phyloP scores from a whole-genome alignment of 53 echinoderm and acorn worm genomes.

The Apostichopus leukothele region DNA sequence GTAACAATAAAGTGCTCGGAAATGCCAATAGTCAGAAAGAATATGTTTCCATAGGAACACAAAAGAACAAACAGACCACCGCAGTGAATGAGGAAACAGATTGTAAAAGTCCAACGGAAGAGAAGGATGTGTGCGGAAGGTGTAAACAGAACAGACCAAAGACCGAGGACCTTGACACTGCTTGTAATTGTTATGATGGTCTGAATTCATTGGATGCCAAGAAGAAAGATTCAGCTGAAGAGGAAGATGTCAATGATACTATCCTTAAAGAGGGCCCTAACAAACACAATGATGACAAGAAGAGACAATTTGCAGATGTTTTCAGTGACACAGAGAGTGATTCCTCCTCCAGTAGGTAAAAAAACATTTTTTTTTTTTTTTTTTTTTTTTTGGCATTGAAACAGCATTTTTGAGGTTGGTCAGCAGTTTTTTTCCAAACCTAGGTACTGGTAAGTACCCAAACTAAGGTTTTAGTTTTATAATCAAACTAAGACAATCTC shows the following conservation, averaged over 20 bases:
- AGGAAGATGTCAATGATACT: not conserved
- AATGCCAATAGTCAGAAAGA: not conserved
- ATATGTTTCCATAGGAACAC: constrained; percentile 19
- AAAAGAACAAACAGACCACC: not conserved
- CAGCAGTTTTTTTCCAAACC: no score
- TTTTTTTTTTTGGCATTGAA: not conserved
- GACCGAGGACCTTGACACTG: not conserved
- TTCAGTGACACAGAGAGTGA: constrained; percentile 95
- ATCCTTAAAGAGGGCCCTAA: not conserved
- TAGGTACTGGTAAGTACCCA: no score
- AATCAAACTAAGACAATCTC: no score
- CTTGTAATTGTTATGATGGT: not conserved
- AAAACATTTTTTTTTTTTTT: not conserved
- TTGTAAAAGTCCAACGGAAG: not conserved
- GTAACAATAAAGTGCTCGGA: not conserved
- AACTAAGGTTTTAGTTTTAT: no score
- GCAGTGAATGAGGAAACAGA: not conserved
- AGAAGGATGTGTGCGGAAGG: no score
- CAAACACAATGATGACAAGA: not conserved
- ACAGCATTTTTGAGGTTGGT: not conserved
- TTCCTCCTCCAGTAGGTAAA: constrained; percentile 68
- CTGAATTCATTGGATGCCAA: not conserved
- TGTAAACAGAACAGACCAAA: not conserved
- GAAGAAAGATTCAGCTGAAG: no score
- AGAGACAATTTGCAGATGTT: constrained; percentile 83